Conservation (phyloP, 2,888 invertebrate genomes). For the Willowsia nigromaculata region DNA sequence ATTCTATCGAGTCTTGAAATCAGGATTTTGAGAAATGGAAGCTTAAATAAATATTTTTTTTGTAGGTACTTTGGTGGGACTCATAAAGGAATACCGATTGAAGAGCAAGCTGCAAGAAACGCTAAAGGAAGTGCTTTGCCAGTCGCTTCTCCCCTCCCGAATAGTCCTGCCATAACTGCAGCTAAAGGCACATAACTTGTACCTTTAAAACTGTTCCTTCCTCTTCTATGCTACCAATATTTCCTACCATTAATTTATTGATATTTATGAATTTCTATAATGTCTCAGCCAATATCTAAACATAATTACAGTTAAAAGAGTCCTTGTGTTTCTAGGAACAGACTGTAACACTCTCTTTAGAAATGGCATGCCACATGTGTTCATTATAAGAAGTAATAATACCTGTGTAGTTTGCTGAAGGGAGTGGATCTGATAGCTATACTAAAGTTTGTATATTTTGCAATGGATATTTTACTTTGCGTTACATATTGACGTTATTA, state of each 20-base stretch:
- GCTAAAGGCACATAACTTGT: not conserved
- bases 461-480: not conserved
- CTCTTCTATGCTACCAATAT: not conserved
- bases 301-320: not conserved
- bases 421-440: slow-evolving; percentile 49
- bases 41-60: no score
- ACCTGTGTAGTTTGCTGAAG: slow-evolving; percentile 61
- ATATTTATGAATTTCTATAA: not conserved
- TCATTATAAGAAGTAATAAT: slow-evolving; percentile 71
- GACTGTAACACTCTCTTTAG: slow-evolving; percentile 44
- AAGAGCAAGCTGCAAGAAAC: slow-evolving; percentile 67
- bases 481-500: no score
- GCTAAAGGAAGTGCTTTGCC: slow-evolving; percentile 1
- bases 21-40: no score
- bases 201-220: not conserved
- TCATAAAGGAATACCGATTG: slow-evolving; percentile 69
- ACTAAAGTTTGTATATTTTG: not conserved
- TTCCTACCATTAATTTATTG: not conserved
- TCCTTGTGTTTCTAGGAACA: slow-evolving; percentile 13
- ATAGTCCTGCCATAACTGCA: slow-evolving; percentile 50
- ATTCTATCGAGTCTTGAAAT: no score
- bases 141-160: slow-evolving; percentile 37
- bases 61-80: slow-evolving; percentile 72
- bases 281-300: not conserved
- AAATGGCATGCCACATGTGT: slow-evolving; percentile 67